Evolutionary conservation across 2,113 vertebrate species (phyloP), one percentile per base, ranked within the genome.

Genomic region (Gadus macrocephalus): DNA sequence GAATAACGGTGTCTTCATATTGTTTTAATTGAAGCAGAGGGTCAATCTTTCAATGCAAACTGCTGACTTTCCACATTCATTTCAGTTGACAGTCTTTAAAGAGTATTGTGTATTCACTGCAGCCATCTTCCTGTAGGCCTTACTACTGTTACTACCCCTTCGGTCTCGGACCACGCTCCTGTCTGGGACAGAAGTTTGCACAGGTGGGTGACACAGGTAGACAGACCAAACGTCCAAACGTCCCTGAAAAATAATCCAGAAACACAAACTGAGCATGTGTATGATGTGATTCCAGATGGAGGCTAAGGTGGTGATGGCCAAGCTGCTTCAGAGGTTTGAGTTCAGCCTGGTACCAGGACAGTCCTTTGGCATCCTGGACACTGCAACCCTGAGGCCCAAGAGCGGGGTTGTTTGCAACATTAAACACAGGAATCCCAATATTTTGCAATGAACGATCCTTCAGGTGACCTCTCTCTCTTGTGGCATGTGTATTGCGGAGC

Each of bases 231-330:
- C 42, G 12, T 14, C 2, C 17, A 20, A 19, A 19, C n/a, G n/a
- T n/a, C 20, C 11, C 58, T 4, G 19, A 62, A 62, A 25, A 27
- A 25, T 3, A 20, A 25, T 15, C 60, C 14, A 25, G 3, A 20
- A 8, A 62, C 6, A 61, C 16, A 20, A 25, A 25, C 25, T 25
- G 25, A 25, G 25, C 25, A 49, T 11, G 14, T 35, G 38, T 60
- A 0, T 66, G 4, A 19, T 67, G 64, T 80, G n/a, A 62, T 73
- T 75, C 31, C 80, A 98, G 96, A 95, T 97, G 92, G 95, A 97
- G 79, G 94, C 92, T 0, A 98, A 98, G 88, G 93, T 97, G 69
- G 90, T 96, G 68, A 93, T 98, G 92, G 94, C 95, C 66, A 98
- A 97, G 83, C 81, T 98, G 72, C 77, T 98, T 68, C 96, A 96